A percentile compares a stretch with the other conserved stretches of the same genome.
These are phyloP conservation scores for Kryptolebias ocellatus DNA, from an alignment of 2,797 vertebrate species.

Conservation along the genomic window DNA sequence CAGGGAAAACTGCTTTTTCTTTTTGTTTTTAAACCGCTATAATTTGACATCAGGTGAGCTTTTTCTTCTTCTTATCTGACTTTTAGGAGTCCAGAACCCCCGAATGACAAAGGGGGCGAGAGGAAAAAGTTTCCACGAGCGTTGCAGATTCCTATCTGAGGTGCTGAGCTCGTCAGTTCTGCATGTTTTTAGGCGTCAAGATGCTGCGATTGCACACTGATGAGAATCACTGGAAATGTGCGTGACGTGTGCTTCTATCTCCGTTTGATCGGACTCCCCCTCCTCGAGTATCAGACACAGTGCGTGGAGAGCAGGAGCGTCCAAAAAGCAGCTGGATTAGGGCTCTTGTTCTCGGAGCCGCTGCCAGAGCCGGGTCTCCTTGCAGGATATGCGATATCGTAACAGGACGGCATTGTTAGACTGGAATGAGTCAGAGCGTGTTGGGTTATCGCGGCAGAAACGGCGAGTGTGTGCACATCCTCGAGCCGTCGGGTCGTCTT, in stretches of 20 bases:
- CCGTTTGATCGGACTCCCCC: slow-evolving; percentile 11
- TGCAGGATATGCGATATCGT: slow-evolving; percentile 43
- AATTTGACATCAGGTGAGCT: slow-evolving; percentile 17
- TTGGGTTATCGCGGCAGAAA: slow-evolving; percentile 47
- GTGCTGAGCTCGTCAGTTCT: slow-evolving; percentile 61
- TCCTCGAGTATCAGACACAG: slow-evolving; percentile 35
- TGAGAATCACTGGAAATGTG: slow-evolving; percentile 39
- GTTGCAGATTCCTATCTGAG: slow-evolving; percentile 70
- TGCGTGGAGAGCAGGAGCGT: slow-evolving; percentile 5
- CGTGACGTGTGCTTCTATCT: slow-evolving; percentile 16
- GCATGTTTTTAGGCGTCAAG: slow-evolving; percentile 45
- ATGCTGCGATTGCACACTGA: slow-evolving; percentile 50
- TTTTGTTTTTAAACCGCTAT: slow-evolving; percentile 26
- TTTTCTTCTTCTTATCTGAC: slow-evolving; percentile 46
- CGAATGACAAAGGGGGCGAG: slow-evolving; percentile 28
- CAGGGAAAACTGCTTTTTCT: slow-evolving; percentile 12
- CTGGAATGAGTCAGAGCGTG: slow-evolving; percentile 49
- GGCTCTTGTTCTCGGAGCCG: slow-evolving; percentile 44
- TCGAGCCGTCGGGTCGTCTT: slow-evolving; percentile 19
- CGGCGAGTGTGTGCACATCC: slow-evolving; percentile 18
- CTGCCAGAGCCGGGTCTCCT: slow-evolving; percentile 54
- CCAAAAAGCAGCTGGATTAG: slow-evolving; percentile 45
- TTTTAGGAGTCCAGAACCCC: slow-evolving; percentile 48
- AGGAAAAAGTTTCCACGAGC: slow-evolving; percentile 52
- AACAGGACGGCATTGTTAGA: slow-evolving; percentile 60